phyloP scores from a whole-genome alignment of 2,797 vertebrate species.

The Novumbra hubbsi region DNA sequence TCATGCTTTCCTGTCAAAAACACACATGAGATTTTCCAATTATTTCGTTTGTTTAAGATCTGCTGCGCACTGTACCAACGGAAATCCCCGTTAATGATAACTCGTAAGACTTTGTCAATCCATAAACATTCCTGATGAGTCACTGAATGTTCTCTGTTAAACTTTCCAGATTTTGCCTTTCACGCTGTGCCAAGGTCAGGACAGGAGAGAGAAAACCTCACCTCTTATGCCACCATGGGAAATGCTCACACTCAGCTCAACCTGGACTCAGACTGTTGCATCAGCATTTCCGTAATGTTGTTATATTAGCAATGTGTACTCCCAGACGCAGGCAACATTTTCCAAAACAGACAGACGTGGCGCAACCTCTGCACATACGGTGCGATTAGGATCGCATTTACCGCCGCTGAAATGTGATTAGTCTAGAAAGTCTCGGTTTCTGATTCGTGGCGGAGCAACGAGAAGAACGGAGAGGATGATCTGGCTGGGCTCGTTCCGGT shows the following conservation, averaged over 20 bases:
- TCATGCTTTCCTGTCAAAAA: background rate
- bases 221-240: conserved; percentile 4
- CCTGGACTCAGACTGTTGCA: conserved; percentile 10
- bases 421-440: background rate
- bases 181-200: background rate
- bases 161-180: background rate
- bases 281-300: conserved; percentile 49
- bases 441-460: background rate
- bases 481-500: background rate
- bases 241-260: background rate
- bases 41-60: background rate
- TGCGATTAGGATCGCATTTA: conserved; percentile 41
- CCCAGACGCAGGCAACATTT: background rate
- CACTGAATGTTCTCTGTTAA: background rate
- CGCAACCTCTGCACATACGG: background rate
- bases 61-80: background rate
- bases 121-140: background rate
- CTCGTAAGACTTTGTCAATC: background rate
- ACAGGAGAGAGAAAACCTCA: background rate
- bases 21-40: background rate
- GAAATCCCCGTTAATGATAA: background rate
- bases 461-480: background rate
- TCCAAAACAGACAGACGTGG: conserved; percentile 6
- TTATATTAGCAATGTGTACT: conserved; percentile 27
- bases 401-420: conserved; percentile 37